Conservation (phyloP, 2,888 invertebrate species). For the Tenthredo notha region DNA sequence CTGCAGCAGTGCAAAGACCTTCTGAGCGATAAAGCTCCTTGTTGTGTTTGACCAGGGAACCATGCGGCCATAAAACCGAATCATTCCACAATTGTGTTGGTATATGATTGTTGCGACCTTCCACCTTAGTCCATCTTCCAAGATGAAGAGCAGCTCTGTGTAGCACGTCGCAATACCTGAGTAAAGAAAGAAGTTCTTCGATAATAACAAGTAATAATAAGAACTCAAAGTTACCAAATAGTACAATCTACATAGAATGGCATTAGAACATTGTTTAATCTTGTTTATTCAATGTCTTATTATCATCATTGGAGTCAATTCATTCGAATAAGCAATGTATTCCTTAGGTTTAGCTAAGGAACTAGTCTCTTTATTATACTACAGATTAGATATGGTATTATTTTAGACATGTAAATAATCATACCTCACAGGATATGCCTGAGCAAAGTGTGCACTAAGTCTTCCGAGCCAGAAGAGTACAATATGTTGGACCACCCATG, state of each 20-base stretch:
- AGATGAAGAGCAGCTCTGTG: slow-evolving; percentile 95
- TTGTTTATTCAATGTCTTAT: background rate
- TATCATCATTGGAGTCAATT: background rate
- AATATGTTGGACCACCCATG: slow-evolving; percentile 92
- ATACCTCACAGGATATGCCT: slow-evolving; percentile 82
- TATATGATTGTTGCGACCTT: slow-evolving; percentile 81
- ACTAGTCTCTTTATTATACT: background rate
- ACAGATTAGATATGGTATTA: background rate
- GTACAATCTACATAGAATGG: slow-evolving; percentile 7
- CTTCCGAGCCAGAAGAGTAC: slow-evolving; percentile 92
- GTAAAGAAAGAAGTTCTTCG: slow-evolving; percentile 51
- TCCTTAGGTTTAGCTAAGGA: slow-evolving; percentile 29
- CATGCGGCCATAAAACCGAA: slow-evolving; percentile 86
- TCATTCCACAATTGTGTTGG: slow-evolving; percentile 82
- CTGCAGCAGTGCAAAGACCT: slow-evolving; percentile 91
- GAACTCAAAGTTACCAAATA: background rate
- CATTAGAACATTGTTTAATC: slow-evolving; percentile 16
- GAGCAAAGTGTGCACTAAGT: slow-evolving; percentile 80
- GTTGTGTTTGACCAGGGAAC: slow-evolving; percentile 87
- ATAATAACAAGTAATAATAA: slow-evolving; percentile 3
- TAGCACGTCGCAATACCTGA: slow-evolving; percentile 90
- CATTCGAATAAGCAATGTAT: background rate
- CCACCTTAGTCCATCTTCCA: slow-evolving; percentile 87
- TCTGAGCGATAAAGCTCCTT: slow-evolving; percentile 88
- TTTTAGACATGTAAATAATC: slow-evolving; percentile 51